phyloP scores from a whole-genome alignment of 35 echinoderm and acorn worm genomes.

The Lytechinus variegatus region DNA sequence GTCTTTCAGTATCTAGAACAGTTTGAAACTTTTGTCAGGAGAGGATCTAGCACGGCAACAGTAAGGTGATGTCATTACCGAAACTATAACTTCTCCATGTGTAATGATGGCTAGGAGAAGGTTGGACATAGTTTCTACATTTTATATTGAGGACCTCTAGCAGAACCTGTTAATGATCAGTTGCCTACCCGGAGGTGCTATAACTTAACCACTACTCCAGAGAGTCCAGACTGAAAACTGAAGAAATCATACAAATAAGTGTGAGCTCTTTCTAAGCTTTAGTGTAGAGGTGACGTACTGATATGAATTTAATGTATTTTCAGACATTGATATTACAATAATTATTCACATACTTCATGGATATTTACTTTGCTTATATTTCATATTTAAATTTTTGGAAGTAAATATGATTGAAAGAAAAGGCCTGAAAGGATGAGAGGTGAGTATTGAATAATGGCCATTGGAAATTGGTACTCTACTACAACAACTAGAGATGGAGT shows the following conservation, averaged over 20 bases:
- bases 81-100: background rate
- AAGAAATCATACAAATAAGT: background rate
- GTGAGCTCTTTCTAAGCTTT: background rate
- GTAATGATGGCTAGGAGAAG: background rate
- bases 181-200: background rate
- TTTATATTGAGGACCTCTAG: background rate
- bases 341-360: too few relatives aligned
- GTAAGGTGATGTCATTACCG: constrained; percentile 22
- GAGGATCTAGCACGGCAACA: constrained; percentile 27
- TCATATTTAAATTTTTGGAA: too few relatives aligned
- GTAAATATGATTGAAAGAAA: too few relatives aligned
- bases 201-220: background rate
- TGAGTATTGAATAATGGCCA: too few relatives aligned
- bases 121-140: background rate
- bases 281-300: background rate
- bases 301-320: background rate
- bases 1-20: constrained; percentile 97
- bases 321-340: background rate
- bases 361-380: too few relatives aligned
- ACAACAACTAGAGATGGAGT: too few relatives aligned
- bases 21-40: constrained; percentile 89
- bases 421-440: too few relatives aligned
- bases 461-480: too few relatives aligned
- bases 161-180: background rate
- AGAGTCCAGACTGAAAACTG: background rate